These are phyloP conservation scores for Heterotis niloticus DNA, from an alignment of 2,113 vertebrate species.

Conservation along the genomic window DNA sequence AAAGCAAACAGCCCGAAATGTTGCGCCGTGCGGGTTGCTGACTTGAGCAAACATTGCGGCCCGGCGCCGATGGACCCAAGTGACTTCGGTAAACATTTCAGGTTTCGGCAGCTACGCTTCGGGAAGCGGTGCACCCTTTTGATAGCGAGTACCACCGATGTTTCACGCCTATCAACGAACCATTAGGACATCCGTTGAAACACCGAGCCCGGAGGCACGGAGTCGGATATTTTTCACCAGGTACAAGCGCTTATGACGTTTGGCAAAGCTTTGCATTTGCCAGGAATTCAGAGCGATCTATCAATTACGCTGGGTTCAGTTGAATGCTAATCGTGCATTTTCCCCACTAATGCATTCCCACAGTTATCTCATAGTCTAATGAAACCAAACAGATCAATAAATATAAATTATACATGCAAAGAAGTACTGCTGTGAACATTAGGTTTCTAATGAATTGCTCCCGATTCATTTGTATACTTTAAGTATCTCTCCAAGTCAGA, in stretches of 20 bases:
- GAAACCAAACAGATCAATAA: constrained; percentile 99
- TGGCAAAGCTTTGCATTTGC: constrained; percentile 98
- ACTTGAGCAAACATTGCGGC: constrained; percentile 67
- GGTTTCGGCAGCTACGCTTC: constrained; percentile 52
- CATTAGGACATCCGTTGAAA: constrained; percentile 90
- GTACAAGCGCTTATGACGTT: constrained; percentile 98
- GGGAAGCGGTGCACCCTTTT: constrained; percentile 68
- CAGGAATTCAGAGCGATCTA: constrained; percentile 91
- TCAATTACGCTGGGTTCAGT: constrained; percentile 78
- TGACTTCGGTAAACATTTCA: constrained; percentile 52
- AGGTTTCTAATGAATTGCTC: constrained; percentile 99
- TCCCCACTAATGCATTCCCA: constrained; percentile 97
- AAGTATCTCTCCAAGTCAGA: constrained; percentile 98
- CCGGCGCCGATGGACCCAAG: constrained; percentile 52
- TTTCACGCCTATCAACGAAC: constrained; percentile 87
- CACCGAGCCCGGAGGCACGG: constrained; percentile 82
- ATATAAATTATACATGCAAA: constrained; percentile 99
- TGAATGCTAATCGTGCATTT: constrained; percentile 98
- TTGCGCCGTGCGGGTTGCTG: constrained; percentile 67
- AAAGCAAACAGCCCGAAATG: constrained; percentile 67
- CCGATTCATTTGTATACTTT: constrained; percentile 99
- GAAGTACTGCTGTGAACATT: constrained; percentile 98
- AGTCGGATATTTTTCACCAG: constrained; percentile 91
- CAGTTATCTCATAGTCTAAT: constrained; percentile 99
- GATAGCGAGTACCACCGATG: constrained; percentile 97